A percentile compares a stretch with the other conserved stretches of the same genome.
Evolutionary conservation across 2,888 invertebrate species (phyloP).

Genomic region (Leucoma salicis): DNA sequence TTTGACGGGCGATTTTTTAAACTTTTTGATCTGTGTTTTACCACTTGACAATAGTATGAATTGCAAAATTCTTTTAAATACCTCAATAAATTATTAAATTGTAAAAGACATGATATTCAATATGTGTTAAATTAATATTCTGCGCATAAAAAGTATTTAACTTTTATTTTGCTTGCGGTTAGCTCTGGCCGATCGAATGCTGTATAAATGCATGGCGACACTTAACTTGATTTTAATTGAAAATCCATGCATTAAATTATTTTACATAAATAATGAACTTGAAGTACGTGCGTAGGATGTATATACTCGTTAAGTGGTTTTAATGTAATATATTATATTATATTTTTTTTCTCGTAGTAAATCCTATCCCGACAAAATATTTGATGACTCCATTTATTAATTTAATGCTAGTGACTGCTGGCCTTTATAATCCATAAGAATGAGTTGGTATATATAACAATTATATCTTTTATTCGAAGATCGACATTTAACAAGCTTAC

Average conservation of each 20-base stretch:
- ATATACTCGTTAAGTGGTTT: conserved; percentile 52
- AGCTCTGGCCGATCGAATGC: conserved; percentile 49
- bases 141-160: conserved; percentile 33
- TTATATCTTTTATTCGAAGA: conserved; percentile 27
- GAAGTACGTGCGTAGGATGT: conserved; percentile 44
- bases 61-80: conserved; percentile 2
- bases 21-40: too few relatives aligned
- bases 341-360: conserved; percentile 46
- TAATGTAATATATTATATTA: conserved; percentile 38
- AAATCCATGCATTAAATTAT: conserved; percentile 44
- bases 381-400: conserved; percentile 55
- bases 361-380: conserved; percentile 57
- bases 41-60: too few relatives aligned
- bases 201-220: conserved; percentile 46
- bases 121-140: conserved; percentile 39
- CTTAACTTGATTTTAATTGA: conserved; percentile 74
- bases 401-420: conserved; percentile 41
- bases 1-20: too few relatives aligned
- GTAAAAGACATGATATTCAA: conserved; percentile 33
- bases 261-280: conserved; percentile 48
- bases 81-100: conserved; percentile 22
- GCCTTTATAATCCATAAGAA: conserved; percentile 22
- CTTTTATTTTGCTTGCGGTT: conserved; percentile 47
- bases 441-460: conserved; percentile 35
- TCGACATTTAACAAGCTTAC: conserved; percentile 29